Percentiles rank a stretch among this genome's conserved stretches.
phyloP scores from a whole-genome alignment of 2,797 vertebrate genomes.

The Phalanger gymnotis region DNA sequence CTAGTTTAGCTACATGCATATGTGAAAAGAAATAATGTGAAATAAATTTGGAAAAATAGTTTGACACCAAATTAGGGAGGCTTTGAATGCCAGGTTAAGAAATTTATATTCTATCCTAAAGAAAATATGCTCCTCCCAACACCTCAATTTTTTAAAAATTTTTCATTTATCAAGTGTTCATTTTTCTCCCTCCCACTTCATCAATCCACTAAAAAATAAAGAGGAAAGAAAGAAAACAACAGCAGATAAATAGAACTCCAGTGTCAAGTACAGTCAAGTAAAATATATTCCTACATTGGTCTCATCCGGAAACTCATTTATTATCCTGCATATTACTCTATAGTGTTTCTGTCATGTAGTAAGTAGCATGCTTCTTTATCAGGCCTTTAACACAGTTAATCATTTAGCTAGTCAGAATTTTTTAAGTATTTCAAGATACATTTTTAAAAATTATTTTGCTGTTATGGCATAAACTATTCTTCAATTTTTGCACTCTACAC shows the following conservation, averaged over 20 bases:
- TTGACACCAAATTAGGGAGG: background rate
- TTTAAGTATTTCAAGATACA: background rate
- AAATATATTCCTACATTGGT: background rate
- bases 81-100: background rate
- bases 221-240: background rate
- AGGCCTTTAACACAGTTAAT: background rate
- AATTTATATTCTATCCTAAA: background rate
- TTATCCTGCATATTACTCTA: background rate
- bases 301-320: background rate
- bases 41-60: background rate
- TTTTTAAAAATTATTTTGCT: background rate
- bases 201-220: background rate
- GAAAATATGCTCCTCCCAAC: background rate
- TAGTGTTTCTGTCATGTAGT: background rate
- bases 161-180: background rate
- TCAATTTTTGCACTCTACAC: background rate
- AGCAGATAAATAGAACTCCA: background rate
- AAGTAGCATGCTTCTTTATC: background rate
- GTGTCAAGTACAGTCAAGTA: background rate
- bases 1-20: background rate
- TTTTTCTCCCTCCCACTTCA: background rate
- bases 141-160: no score
- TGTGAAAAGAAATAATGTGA: background rate
- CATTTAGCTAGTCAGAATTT: background rate
- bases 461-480: background rate